Conservation (phyloP, 2,113 vertebrate genomes). For the Anhinga anhinga region DNA sequence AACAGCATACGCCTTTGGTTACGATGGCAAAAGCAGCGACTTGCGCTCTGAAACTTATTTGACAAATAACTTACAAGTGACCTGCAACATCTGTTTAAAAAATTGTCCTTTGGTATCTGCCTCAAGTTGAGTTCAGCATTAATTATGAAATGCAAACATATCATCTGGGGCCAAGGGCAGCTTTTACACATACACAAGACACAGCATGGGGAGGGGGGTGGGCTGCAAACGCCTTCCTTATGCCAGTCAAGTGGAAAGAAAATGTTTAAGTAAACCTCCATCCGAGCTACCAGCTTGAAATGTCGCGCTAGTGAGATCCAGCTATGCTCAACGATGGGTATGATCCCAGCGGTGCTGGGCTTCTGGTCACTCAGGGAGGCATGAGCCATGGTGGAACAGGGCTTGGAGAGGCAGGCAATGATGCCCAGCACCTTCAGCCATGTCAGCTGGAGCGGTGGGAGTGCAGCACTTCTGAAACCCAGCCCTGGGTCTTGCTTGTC, state of each 20-base stretch:
- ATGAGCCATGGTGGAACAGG: fast-evolving
- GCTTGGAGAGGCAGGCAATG: background rate
- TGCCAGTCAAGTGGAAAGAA: background rate
- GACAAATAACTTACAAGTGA: constrained; percentile 58
- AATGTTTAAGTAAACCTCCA: background rate
- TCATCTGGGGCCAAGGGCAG: background rate
- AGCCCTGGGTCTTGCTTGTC: fast-evolving
- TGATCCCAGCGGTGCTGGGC: background rate
- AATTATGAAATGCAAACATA: constrained; percentile 45
- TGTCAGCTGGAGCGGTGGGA: background rate
- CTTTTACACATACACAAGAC: constrained; percentile 7
- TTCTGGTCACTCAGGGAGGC: fast-evolving
- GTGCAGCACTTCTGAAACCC: fast-evolving
- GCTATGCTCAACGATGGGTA: fast-evolving
- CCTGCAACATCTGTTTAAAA: constrained; percentile 56
- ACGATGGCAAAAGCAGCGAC: constrained; percentile 66
- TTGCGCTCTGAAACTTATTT: constrained; percentile 32
- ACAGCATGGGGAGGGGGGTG: fast-evolving
- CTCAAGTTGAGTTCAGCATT: background rate
- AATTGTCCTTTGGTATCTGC: background rate
- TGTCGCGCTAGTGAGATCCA: fast-evolving
- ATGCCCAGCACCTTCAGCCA: background rate
- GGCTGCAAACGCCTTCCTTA: background rate
- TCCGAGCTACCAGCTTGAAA: background rate
- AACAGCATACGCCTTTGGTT: constrained; percentile 19